A percentile compares a stretch with the other conserved stretches of the same genome.
phyloP scores from a whole-genome alignment of 2,797 vertebrate genomes.

The Pipistrellus pipistrellus region DNA sequence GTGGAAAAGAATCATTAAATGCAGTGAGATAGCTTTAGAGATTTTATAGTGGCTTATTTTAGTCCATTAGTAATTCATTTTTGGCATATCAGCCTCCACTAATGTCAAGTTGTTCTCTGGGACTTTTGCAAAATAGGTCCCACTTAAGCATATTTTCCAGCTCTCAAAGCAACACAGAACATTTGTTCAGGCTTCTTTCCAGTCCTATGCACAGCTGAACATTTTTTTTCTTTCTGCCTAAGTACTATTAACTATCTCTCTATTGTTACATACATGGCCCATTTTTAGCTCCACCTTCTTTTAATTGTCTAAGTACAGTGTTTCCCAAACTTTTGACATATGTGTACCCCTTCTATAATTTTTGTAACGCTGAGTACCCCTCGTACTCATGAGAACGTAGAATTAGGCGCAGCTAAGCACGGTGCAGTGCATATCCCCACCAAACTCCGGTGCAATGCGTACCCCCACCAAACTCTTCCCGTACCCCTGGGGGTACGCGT shows the following conservation, averaged over 20 bases:
- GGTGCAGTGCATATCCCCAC: too few relatives aligned
- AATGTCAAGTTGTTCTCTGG: slow-evolving; percentile 74
- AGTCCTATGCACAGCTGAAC: slow-evolving; percentile 52
- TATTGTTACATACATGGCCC: background rate
- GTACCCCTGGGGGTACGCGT: too few relatives aligned
- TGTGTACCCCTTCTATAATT: too few relatives aligned
- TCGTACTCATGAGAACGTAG: too few relatives aligned
- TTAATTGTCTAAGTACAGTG: slow-evolving; percentile 15
- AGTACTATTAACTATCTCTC: background rate
- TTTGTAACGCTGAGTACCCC: too few relatives aligned
- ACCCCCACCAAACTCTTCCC: too few relatives aligned
- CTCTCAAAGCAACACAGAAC: background rate
- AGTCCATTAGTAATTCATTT: slow-evolving; percentile 74
- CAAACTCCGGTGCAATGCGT: too few relatives aligned
- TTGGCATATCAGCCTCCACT: slow-evolving; percentile 58
- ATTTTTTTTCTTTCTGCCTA: background rate
- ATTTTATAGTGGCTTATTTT: slow-evolving; percentile 76
- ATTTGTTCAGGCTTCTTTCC: slow-evolving; percentile 49
- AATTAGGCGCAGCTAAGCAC: too few relatives aligned
- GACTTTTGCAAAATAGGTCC: slow-evolving; percentile 66
- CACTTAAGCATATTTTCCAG: slow-evolving; percentile 64
- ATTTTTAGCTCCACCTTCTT: slow-evolving; percentile 28
- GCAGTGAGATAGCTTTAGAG: slow-evolving; percentile 49
- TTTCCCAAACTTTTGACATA: too few relatives aligned
- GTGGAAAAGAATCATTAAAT: slow-evolving; percentile 68